Evolutionary conservation across 2,888 invertebrate species (phyloP).

Genomic region (Temnothorax ravouxi): DNA sequence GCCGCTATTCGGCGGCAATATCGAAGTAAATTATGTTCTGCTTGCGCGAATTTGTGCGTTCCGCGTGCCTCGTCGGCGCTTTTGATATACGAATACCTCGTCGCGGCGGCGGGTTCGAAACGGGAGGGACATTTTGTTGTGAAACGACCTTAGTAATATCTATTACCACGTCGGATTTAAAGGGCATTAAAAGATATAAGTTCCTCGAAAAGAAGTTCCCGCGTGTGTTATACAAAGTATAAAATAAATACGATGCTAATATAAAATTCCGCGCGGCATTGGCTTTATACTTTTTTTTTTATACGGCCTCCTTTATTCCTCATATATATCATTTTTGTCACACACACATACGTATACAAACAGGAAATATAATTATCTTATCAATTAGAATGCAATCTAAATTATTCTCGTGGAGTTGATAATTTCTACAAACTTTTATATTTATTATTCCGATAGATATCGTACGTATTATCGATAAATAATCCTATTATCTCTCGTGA

Average conservation of each 20-base stretch:
- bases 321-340: neutral
- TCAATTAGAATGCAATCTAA: slow-evolving; percentile 18
- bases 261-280: slow-evolving; percentile 29
- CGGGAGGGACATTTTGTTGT: slow-evolving; percentile 60
- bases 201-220: slow-evolving; percentile 43
- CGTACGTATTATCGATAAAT: neutral
- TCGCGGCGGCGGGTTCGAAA: slow-evolving; percentile 32
- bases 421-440: neutral
- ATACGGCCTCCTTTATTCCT: neutral
- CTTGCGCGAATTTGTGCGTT: slow-evolving; percentile 72
- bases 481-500: neutral
- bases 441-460: neutral
- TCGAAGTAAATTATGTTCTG: slow-evolving; percentile 64
- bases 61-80: slow-evolving; percentile 69
- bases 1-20: slow-evolving; percentile 52
- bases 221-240: slow-evolving; percentile 37
- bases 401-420: neutral
- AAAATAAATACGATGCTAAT: slow-evolving; percentile 32
- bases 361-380: slow-evolving; percentile 20
- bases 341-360: neutral
- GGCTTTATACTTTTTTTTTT: neutral
- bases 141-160: slow-evolving; percentile 62
- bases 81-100: slow-evolving; percentile 67
- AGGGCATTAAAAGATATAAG: slow-evolving; percentile 61
- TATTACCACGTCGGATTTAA: slow-evolving; percentile 62